Base-by-base conservation (phyloP, 92 coral and sea anemone species). In the Bergia sp. region DNA sequence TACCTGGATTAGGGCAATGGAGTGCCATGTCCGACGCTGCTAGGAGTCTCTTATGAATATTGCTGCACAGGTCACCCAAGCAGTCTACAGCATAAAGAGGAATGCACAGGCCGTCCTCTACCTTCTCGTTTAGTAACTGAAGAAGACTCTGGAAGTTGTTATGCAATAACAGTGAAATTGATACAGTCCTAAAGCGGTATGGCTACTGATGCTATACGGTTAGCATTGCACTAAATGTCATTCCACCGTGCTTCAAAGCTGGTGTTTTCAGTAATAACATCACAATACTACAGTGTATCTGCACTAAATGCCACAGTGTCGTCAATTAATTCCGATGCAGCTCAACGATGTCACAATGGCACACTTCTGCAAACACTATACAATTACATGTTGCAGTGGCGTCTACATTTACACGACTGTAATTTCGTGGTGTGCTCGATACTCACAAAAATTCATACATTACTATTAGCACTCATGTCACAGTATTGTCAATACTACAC, bases 1-100 rank as follows among this genome's bases (percentile, higher is more conserved):
- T 85, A 96, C 99, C 98, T 92, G 88, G 96, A 66, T 97, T 92
- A 61, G 96, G 95, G 77, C 98, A 96, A 77, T 92, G 91, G 49
- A 94, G 89, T 3, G 94, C 94, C 7, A 96, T 95, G 82, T 97
- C 99, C 16, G 96, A 92, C 44, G 94, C 92, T 40, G 96, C 90
- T 89, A 94, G 86, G 21, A 94, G 96, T 53, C 98, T 88, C 16
- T 89, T 92, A 73, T 89, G 91, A 50, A 97, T 91, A 88, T 94
- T 96, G 71, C 66, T 71, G 76, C 94, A 91, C 4, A 95, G 91
- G 80, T 91, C 95, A 44, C 90, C 92, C 90, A 97, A 90, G 86
- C 99, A 97, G 72, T 90, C 89, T 38, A 92, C 87, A 12, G 98
- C 94, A 79, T 89, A 85, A 44, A 92, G 90, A n/a, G 93, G 89